Percentiles rank a stretch among this genome's conserved stretches.
phyloP scores from a whole-genome alignment of 2,113 vertebrate species.

The Lutjanus erythropterus region DNA sequence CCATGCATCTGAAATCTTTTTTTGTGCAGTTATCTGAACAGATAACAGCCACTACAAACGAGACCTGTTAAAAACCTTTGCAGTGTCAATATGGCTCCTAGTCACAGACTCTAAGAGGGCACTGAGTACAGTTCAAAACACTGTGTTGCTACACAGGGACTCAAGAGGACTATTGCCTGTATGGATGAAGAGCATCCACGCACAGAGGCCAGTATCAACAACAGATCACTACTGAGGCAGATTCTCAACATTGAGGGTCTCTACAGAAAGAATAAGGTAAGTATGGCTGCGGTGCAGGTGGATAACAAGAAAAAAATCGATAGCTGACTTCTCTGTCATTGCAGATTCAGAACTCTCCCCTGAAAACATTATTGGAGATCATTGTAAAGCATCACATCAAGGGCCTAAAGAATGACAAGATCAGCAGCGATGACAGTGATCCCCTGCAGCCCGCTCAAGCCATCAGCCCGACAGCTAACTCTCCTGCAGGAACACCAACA shows the following conservation, averaged over 20 bases:
- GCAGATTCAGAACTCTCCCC: constrained; percentile 80
- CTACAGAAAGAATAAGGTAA: constrained; percentile 93
- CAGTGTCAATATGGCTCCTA: neutral
- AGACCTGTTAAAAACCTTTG: neutral
- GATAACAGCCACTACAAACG: no score
- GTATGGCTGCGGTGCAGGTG: neutral
- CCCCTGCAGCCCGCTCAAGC: neutral
- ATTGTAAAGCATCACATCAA: constrained; percentile 91
- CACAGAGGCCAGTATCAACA: constrained; percentile 90
- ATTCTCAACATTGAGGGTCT: constrained; percentile 89
- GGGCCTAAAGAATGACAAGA: constrained; percentile 60
- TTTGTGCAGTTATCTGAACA: no score
- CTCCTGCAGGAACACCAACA: constrained; percentile 30
- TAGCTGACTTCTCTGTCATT: constrained; percentile 28
- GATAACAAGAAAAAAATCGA: no score
- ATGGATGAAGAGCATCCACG: constrained; percentile 94
- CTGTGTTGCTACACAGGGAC: constrained; percentile 83
- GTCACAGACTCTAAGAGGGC: neutral
- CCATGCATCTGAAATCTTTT: no score
- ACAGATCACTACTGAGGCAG: constrained; percentile 89
- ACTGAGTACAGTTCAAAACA: neutral
- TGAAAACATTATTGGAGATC: constrained; percentile 94
- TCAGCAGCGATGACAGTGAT: constrained; percentile 17
- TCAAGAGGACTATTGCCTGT: constrained; percentile 89
- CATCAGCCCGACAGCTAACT: neutral